phyloP scores from a whole-genome alignment of 2,888 invertebrate species.

The Lacanobia oleracea region DNA sequence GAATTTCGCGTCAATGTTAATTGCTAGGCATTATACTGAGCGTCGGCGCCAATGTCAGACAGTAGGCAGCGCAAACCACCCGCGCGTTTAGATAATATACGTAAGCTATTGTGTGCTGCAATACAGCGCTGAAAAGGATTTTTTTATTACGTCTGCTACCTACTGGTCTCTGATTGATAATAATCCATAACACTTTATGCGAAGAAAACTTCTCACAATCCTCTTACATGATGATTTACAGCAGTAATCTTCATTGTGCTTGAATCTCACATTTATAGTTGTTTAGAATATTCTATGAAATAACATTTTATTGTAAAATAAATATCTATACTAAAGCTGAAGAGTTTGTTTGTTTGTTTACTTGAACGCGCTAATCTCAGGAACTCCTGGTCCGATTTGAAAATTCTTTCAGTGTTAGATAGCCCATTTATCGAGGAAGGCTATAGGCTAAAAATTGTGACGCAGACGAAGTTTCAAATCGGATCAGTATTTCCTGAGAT shows the following conservation, averaged over 20 bases:
- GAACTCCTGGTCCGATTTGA: too few relatives aligned
- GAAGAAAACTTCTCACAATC: slow-evolving; percentile 16
- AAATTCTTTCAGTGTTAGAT: too few relatives aligned
- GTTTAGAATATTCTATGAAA: slow-evolving; percentile 1
- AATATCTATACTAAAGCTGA: too few relatives aligned
- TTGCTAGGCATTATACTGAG: slow-evolving; percentile 77
- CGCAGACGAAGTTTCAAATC: too few relatives aligned
- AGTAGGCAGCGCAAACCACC: slow-evolving; percentile 52
- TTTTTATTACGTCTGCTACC: slow-evolving; percentile 3
- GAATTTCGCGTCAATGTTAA: slow-evolving; percentile 84
- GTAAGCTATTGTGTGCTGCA: slow-evolving; percentile 28
- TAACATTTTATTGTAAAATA: neutral
- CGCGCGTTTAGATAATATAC: slow-evolving; percentile 49
- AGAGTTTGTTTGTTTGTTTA: too few relatives aligned
- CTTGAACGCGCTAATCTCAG: too few relatives aligned
- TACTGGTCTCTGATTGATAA: slow-evolving; percentile 8
- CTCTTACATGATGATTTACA: slow-evolving; percentile 10
- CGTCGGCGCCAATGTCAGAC: slow-evolving; percentile 65
- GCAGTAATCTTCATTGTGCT: slow-evolving; percentile 26
- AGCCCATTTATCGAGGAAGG: too few relatives aligned
- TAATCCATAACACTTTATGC: slow-evolving; percentile 1
- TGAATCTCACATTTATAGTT: slow-evolving; percentile 12
- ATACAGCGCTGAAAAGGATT: slow-evolving; percentile 17
- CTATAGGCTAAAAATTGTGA: too few relatives aligned
- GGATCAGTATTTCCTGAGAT: too few relatives aligned